A percentile compares a stretch with the other conserved stretches of the same genome.
phyloP scores from a whole-genome alignment of 2,888 invertebrate species.

The Lasioglossum malachurum region DNA sequence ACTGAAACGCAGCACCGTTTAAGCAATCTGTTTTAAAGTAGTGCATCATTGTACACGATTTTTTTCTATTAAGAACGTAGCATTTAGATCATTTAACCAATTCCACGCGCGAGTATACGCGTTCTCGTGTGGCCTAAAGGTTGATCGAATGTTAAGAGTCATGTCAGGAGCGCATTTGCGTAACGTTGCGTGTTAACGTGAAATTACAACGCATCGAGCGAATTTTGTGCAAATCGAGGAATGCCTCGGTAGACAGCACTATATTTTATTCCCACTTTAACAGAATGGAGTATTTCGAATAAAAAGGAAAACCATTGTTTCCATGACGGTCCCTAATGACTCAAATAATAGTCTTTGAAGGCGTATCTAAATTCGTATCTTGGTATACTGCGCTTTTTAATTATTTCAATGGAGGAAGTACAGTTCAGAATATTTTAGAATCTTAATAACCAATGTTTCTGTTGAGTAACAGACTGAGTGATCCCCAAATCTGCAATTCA shows the following conservation, averaged over 20 bases:
- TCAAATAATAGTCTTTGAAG: not conserved
- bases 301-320: not conserved
- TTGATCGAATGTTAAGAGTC: slow-evolving; percentile 48
- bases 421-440: not conserved
- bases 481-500: not conserved
- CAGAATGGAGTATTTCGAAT: not conserved
- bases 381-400: not conserved
- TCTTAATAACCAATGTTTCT: not conserved
- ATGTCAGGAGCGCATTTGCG: slow-evolving; percentile 30
- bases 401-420: not conserved
- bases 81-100: slow-evolving; percentile 13
- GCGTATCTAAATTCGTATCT: not conserved
- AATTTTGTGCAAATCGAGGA: slow-evolving; percentile 20
- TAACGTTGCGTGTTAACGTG: slow-evolving; percentile 35
- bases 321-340: not conserved
- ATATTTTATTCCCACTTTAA: not conserved
- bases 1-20: not conserved
- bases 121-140: slow-evolving; percentile 8
- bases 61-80: slow-evolving; percentile 12
- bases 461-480: not conserved
- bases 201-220: slow-evolving; percentile 35
- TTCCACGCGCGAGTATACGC: slow-evolving; percentile 31
- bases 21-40: slow-evolving; percentile 27
- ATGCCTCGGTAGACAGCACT: not conserved
- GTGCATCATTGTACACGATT: slow-evolving; percentile 28